phyloP scores from a whole-genome alignment of 2,797 vertebrate genomes.

The Sebastes variabilis region DNA sequence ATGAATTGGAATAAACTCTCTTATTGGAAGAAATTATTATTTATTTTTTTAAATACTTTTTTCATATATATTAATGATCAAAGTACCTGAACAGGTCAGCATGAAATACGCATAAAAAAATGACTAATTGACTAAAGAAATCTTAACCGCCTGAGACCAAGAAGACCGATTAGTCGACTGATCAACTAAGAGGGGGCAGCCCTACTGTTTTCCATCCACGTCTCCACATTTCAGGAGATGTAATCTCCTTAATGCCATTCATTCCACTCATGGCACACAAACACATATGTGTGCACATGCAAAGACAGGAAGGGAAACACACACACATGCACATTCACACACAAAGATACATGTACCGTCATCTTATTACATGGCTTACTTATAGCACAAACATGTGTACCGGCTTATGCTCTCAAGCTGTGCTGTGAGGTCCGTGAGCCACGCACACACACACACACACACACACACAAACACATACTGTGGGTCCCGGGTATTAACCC shows the following conservation, averaged over 20 bases:
- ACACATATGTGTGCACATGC: not conserved
- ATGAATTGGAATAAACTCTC: no score
- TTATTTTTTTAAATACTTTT: fast-evolving
- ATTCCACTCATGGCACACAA: not conserved
- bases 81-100: not conserved
- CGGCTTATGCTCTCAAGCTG: constrained; percentile 38
- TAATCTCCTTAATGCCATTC: not conserved
- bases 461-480: not conserved
- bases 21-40: no score
- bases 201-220: not conserved
- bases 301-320: not conserved
- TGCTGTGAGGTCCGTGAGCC: not conserved
- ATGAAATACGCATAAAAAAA: not conserved
- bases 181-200: not conserved
- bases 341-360: not conserved
- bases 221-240: not conserved
- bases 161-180: not conserved
- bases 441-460: not conserved
- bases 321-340: not conserved
- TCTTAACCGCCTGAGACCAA: no score
- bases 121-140: not conserved
- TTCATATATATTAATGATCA: not conserved
- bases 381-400: constrained; percentile 58
- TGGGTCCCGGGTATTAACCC: constrained; percentile 34
- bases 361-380: constrained; percentile 49